Evolutionary conservation across 2,113 vertebrate species (phyloP).

Genomic region (Tetrao urogallus): DNA sequence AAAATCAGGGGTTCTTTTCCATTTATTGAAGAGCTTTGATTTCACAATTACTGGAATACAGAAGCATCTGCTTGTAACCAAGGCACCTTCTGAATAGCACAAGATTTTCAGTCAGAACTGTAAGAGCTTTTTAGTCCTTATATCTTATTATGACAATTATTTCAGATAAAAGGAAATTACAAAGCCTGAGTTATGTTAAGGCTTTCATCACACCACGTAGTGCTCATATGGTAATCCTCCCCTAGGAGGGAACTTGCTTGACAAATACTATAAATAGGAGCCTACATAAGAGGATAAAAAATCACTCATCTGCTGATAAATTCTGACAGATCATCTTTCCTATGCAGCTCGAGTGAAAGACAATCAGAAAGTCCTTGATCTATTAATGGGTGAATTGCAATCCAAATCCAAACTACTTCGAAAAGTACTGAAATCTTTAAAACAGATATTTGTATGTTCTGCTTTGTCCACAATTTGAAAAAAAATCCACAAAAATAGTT

Average conservation of each 20-base stretch:
- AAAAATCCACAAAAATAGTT: too few species aligned
- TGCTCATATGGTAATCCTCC: not conserved
- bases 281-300: slow-evolving; percentile 10
- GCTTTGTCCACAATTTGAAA: not conserved
- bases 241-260: slow-evolving; percentile 4
- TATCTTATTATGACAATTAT: slow-evolving; percentile 16
- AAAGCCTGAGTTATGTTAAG: not conserved
- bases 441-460: not conserved
- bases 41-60: slow-evolving; percentile 22
- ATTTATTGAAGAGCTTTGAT: slow-evolving; percentile 4
- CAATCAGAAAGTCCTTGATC: slow-evolving; percentile 32
- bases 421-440: not conserved
- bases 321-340: slow-evolving; percentile 24
- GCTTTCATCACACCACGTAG: not conserved
- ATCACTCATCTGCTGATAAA: slow-evolving; percentile 34
- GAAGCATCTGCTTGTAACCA: slow-evolving; percentile 23
- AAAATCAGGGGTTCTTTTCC: slow-evolving; percentile 31
- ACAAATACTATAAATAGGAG: slow-evolving; percentile 15
- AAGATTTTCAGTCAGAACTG: not conserved
- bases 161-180: slow-evolving; percentile 21
- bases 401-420: slow-evolving; percentile 2
- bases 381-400: slow-evolving; percentile 11
- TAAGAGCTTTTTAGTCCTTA: slow-evolving; percentile 14
- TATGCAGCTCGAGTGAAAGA: slow-evolving; percentile 13
- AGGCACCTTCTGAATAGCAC: not conserved